Conservation (phyloP, 2,888 invertebrate genomes). For the Harpalus rufipes region DNA sequence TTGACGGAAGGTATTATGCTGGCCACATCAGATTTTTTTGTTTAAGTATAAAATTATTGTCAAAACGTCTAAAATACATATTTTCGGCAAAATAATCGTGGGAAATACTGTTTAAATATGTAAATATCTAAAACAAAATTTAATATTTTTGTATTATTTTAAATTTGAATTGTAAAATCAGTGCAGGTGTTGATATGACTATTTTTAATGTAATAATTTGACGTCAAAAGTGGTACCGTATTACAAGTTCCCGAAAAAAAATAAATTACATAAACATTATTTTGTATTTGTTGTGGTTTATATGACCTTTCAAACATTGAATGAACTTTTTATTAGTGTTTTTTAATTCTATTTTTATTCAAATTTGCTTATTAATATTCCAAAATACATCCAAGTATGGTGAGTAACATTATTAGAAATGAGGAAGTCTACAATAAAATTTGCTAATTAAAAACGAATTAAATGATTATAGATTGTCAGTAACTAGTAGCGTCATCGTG, state of each 20-base stretch:
- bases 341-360: slow-evolving; percentile 15
- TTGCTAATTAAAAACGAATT: neutral
- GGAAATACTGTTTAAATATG: neutral
- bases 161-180: neutral
- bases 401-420: neutral
- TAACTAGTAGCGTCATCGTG: neutral
- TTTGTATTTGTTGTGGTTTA: neutral
- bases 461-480: neutral
- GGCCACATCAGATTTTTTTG: too few relatives aligned
- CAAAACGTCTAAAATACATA: too few relatives aligned
- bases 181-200: neutral
- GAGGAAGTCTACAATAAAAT: slow-evolving; percentile 1
- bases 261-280: slow-evolving; percentile 12
- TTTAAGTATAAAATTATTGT: too few relatives aligned
- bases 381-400: neutral
- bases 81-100: too few relatives aligned
- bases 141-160: neutral
- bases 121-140: neutral
- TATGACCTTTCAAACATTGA: slow-evolving; percentile 5
- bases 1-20: too few relatives aligned
- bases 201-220: too few relatives aligned
- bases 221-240: neutral
- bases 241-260: neutral
- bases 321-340: slow-evolving; percentile 16
- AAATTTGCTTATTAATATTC: slow-evolving; percentile 4